Conservation (phyloP, 2,888 invertebrate genomes). For the Prostheceraeus crozeri region DNA sequence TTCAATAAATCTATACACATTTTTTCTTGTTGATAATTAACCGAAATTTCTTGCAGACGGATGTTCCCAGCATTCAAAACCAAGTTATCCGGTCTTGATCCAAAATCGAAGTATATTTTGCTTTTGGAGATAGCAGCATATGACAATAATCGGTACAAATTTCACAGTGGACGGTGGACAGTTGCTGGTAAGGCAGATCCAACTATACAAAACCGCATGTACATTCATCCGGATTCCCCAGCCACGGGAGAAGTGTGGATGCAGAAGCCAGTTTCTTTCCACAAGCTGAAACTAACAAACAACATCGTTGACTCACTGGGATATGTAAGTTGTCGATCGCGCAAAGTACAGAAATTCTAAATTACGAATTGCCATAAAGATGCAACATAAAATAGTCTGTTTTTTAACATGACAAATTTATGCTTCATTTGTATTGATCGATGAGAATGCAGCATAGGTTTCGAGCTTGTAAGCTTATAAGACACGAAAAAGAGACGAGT, state of each 20-base stretch:
- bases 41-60: conserved; percentile 74
- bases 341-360: no score
- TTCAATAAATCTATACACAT: no score
- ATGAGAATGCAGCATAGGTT: no score
- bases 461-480: no score
- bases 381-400: no score
- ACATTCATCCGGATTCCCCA: conserved; percentile 78
- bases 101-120: conserved; percentile 72
- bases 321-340: conserved; percentile 60
- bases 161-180: conserved; percentile 75
- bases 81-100: conserved; percentile 69
- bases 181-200: conserved; percentile 74
- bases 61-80: conserved; percentile 84
- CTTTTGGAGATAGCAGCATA: conserved; percentile 71
- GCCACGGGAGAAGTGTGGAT: conserved; percentile 79
- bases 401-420: no score
- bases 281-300: conserved; percentile 78
- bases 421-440: no score
- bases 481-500: no score
- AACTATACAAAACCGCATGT: conserved; percentile 67
- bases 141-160: conserved; percentile 67
- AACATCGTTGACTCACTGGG: conserved; percentile 71
- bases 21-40: no score
- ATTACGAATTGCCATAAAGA: no score
- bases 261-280: conserved; percentile 69